These are phyloP conservation scores for Conger conger DNA, from an alignment of 2,113 vertebrate genomes.

Conservation along the genomic window DNA sequence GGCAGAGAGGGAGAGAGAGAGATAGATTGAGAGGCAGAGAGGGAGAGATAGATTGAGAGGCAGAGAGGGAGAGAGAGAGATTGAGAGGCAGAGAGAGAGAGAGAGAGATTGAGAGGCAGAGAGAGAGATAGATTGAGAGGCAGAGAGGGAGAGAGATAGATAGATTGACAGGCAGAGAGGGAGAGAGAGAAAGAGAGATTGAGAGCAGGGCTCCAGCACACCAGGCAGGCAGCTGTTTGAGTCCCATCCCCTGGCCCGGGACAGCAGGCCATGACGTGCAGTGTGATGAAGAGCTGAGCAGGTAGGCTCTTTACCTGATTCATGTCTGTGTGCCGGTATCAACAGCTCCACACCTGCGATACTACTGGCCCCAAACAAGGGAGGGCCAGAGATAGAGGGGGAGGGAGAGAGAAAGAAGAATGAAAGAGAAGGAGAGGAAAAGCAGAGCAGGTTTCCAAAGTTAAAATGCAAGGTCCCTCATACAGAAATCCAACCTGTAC, in stretches of 20 bases:
- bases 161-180: too few species aligned
- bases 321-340: conserved; percentile 24
- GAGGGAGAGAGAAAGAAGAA: not conserved
- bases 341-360: conserved; percentile 34
- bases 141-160: not conserved
- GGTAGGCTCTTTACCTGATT: conserved; percentile 28
- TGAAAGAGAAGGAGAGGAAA: not conserved
- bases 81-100: too few species aligned
- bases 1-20: too few species aligned
- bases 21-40: too few species aligned
- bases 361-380: conserved; percentile 11
- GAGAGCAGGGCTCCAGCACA: too few species aligned
- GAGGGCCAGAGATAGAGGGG: not conserved
- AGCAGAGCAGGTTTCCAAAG: not conserved
- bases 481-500: not conserved
- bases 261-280: conserved; percentile 24
- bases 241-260: not conserved
- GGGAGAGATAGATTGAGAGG: too few species aligned
- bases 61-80: too few species aligned
- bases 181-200: not conserved
- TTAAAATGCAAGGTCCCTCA: not conserved
- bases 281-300: conserved; percentile 26
- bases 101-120: too few species aligned
- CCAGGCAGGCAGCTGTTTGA: conserved; percentile 17
- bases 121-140: too few species aligned